Base-by-base conservation (phyloP, 1,140 invertebrate species). In the Heliconius himera region DNA sequence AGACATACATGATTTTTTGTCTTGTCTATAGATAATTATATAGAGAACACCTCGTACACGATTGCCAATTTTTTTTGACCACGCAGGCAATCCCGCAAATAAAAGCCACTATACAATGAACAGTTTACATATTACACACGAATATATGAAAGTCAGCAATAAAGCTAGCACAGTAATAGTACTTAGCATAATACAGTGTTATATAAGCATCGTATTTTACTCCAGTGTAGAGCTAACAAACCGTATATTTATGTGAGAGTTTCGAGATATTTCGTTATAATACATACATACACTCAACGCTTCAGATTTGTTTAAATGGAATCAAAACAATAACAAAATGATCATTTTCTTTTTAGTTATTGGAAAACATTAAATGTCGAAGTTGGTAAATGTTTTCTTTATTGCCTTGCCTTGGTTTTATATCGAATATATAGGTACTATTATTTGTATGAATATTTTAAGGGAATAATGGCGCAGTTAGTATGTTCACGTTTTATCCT, bases 121-220 rank as follows among this genome's bases (percentile, higher is more conserved):
- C 18, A 6, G 41, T 46, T 1, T 46, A 46, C 0, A 46, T 46
- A 46, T 16, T 60, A 26, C 8, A n/a, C n/a, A 26, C n/a, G 56
- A 22, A 22, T 29, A 66, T 66, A n/a, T 66, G 13, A 16, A 13
- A 22, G 60, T 66, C 3, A 66, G 26, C 60, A 66, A 66, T 16
- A 66, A 66, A 66, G 22, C 60, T 66, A 66, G 26, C 26, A 66
- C 22, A 66, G 60, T 66, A 66, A 66, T 29, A 66, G 60, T 66
- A n/a, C 60, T 29, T 29, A 60, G 54, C 26, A 60, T 60, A 66
- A 66, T 66, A 66, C 13, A 16, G 60, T 29, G 22, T 66, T 66
- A 66, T 29, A 66, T 66, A 26, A 66, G 60, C 60, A 66, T 66
- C 26, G 60, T 29, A 66, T 66, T 66, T 66, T 60, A 66, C 60